Evolutionary conservation across 2,113 vertebrate species (phyloP), one percentile per base, ranked within the genome.

Genomic region (Actenoides hombroni): DNA sequence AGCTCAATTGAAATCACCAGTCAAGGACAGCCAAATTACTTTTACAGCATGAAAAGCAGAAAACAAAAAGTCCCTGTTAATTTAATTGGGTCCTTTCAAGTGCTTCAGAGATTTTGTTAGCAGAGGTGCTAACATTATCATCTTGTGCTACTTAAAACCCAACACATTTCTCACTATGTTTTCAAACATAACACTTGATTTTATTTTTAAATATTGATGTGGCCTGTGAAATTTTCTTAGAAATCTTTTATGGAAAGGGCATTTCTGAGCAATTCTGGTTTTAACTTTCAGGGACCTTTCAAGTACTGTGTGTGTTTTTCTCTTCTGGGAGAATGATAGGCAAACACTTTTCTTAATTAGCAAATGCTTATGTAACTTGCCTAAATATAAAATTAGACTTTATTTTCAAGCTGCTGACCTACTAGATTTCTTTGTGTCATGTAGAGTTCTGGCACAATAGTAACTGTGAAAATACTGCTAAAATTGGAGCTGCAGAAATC

Each of bases 331-430:
- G 91, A 95, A 91, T 81, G 95, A 87, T 44, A 89, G 87, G 77
- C 85, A 89, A 95, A 80, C 92, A 87, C 56, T 88, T 93, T 96
- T 91, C 97, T 96, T 97, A 98, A 97, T 97, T 98, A 98, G 96
- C 95, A 95, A 95, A 95, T 29, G 91, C 81, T 97, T 97, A 96
- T 87, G 76, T 70, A 95, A 97, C 81, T 92, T 82, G 88, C 91
- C 35, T 49, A 94, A 95, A 94, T 96, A 94, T 95, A 98, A 98
- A 98, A 98, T 98, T 97, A 98, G 97, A 92, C 92, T 93, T 88
- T 91, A 63, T 95, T 96, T 96, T 90, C 96, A 87, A 96, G 92
- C 96, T 91, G 88, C 95, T 97, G 97, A 96, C 96, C 95, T 96
- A 94, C 96, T 96, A 92, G 86, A 95, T 91, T 96, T 94, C 92